Conservation (phyloP, 2,797 vertebrate species). For the Myotis pilosus region DNA sequence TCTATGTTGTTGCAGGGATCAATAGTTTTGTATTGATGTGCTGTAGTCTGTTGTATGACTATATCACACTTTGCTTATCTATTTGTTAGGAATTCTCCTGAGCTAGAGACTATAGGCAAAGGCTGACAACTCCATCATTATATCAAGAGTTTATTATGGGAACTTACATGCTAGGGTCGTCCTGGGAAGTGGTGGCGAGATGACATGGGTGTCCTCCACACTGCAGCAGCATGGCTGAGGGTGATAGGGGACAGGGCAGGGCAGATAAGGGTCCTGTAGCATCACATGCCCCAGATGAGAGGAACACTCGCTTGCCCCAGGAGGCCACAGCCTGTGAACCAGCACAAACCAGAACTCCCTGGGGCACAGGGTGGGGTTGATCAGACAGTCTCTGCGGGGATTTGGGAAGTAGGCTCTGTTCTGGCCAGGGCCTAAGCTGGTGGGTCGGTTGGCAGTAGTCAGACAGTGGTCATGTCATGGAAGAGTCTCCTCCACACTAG, state of each 20-base stretch:
- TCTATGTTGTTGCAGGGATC: not conserved
- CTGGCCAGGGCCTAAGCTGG: not conserved
- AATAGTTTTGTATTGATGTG: not conserved
- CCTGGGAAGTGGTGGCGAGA: not conserved
- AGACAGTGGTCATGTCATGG: not conserved
- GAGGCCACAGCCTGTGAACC: not conserved
- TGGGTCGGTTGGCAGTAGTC: not conserved
- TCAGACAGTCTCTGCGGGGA: not conserved
- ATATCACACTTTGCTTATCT: not conserved
- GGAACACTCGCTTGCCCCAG: not conserved
- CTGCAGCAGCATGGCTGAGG: not conserved
- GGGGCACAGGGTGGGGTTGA: not conserved
- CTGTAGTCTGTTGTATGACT: not conserved
- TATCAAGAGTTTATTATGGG: not conserved
- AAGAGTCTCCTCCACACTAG: not conserved
- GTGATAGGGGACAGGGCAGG: not conserved
- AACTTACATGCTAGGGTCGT: not conserved
- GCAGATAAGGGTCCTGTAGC: not conserved
- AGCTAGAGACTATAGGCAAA: not conserved
- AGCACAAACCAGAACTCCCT: not conserved
- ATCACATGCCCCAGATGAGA: not conserved
- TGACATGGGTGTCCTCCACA: not conserved
- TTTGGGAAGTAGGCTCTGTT: not conserved
- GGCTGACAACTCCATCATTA: not conserved
- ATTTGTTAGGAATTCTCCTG: not conserved